Conservation (phyloP, 2,888 invertebrate species). For the Lithophane leautieri region DNA sequence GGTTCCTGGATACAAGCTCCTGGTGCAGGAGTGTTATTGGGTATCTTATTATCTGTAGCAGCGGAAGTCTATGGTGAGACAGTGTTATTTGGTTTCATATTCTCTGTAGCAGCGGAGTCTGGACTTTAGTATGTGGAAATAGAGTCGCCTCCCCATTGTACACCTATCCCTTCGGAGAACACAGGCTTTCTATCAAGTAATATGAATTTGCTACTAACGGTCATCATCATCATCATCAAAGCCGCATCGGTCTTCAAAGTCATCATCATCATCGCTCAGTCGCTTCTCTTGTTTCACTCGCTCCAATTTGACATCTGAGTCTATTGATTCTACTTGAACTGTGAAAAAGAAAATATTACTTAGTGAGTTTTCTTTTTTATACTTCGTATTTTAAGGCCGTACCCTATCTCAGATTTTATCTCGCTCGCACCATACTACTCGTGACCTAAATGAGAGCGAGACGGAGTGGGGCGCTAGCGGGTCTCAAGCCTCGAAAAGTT, state of each 20-base stretch:
- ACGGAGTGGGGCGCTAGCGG: too few species aligned
- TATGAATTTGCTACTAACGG: slow-evolving; percentile 70
- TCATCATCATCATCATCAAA: slow-evolving; percentile 82
- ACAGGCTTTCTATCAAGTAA: not conserved
- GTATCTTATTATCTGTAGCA: not conserved
- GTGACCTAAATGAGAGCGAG: too few species aligned
- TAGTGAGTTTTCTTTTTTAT: too few species aligned
- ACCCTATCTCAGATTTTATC: too few species aligned
- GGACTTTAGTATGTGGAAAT: not conserved
- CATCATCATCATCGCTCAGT: slow-evolving; percentile 79
- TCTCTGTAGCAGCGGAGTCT: not conserved
- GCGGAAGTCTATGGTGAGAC: too few species aligned
- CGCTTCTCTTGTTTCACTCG: slow-evolving; percentile 79
- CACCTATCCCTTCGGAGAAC: not conserved
- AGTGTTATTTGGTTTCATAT: too few species aligned
- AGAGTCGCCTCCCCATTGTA: not conserved
- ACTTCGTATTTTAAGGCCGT: too few species aligned
- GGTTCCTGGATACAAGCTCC: not conserved
- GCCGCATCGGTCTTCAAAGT: slow-evolving; percentile 75
- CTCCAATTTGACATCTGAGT: slow-evolving; percentile 81
- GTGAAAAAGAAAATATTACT: slow-evolving; percentile 16
- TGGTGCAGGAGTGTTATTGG: not conserved
- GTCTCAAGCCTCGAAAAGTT: too few species aligned
- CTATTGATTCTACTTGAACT: slow-evolving; percentile 66
- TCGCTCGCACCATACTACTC: too few species aligned